Evolutionary conservation across 2,797 vertebrate species (phyloP), one percentile per base, ranked within the genome.

Genomic region (Atherinosoma microstoma): DNA sequence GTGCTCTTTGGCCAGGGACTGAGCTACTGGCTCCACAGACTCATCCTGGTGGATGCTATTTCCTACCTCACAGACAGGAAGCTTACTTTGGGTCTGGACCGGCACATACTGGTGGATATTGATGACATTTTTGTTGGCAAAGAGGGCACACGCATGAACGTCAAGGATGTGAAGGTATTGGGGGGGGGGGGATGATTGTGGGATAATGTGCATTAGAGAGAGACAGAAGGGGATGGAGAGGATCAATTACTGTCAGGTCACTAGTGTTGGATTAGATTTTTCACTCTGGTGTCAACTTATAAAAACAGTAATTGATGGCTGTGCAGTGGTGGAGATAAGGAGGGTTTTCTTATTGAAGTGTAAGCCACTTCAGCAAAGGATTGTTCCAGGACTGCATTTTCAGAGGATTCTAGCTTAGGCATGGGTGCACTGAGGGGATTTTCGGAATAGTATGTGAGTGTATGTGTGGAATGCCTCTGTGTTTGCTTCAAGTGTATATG

Each of bases 121-220:
- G 98, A 99, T 15, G 98, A 99, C 85, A 99, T 99, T 91, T 99
- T 99, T 16, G 98, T 99, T 9, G 98, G 98, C 45, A 99, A 99
- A 79, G 97, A 99, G 79, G 96, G 98, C n/a, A 99, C 98, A 0
- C 96, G 98, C 69, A 99, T 99, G 98, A 99, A 98, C 32, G 57
- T 94, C 89, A 95, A 96, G 1, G 98, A 99, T 61, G 98, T 99
- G 40, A 98, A 99, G 98, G 98, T 99, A 98, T 87, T 93, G 27
- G 7, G 53, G 53, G 22, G n/a, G 34, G 53, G 65, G 27, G 47
- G 71, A 73, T 63, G 67, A 58, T 56, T 27, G 75, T 83, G 58
- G 34, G 67, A 72, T 75, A 54, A 65, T 70, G 56, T 73, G 49
- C 16, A 47, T 70, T 57, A 57, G 42, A 76, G 34, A 64, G 38